Percentiles rank a stretch among this genome's conserved stretches.
Conservation (phyloP, 2,797 vertebrate species). For the Octomys mimax region DNA sequence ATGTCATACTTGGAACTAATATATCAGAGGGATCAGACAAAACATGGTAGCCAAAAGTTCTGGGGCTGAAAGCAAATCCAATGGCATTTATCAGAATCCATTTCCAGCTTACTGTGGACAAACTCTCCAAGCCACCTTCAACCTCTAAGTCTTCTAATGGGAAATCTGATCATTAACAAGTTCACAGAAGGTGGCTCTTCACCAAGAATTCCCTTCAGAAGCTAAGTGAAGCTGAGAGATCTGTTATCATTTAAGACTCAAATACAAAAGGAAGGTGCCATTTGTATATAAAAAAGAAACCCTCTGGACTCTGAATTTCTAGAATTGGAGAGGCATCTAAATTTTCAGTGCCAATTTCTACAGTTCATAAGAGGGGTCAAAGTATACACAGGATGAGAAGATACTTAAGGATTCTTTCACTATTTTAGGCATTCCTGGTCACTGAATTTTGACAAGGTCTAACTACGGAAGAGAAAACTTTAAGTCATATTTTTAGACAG, state of each 20-base stretch:
- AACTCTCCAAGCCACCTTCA: conserved; percentile 1
- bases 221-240: conserved; percentile 48
- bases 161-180: conserved; percentile 44
- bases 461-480: not conserved
- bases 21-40: conserved; percentile 35
- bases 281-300: not conserved
- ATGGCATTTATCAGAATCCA: conserved; percentile 57
- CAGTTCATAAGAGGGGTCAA: not conserved
- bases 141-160: not conserved
- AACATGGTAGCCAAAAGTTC: conserved; percentile 51
- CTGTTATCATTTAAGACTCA: conserved; percentile 44
- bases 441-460: conserved; percentile 1
- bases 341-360: not conserved
- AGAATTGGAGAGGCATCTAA: not conserved
- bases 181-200: conserved; percentile 11
- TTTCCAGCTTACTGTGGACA: not conserved
- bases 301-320: conserved; percentile 4
- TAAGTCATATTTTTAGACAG: not conserved
- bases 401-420: not conserved
- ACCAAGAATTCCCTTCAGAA: conserved; percentile 49
- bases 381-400: not conserved
- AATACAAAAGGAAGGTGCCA: conserved; percentile 52
- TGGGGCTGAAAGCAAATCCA: not conserved
- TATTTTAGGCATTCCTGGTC: not conserved
- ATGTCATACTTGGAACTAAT: conserved; percentile 56